Evolutionary conservation across 2,113 vertebrate genomes (phyloP), one percentile per base, ranked within the genome.

Genomic region (human (Homo sapiens)): DNA sequence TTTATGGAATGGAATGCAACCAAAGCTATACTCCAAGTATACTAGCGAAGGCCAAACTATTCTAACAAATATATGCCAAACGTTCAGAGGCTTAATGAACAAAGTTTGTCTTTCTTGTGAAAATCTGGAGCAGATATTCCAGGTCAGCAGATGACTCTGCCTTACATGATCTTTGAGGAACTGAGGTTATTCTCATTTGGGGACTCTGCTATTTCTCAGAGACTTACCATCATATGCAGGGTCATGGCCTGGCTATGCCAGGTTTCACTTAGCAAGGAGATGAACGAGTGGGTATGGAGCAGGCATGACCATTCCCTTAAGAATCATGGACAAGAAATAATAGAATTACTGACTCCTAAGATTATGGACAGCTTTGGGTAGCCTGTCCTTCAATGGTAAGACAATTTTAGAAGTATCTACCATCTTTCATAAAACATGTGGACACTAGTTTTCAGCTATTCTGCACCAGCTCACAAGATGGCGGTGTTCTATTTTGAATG

Each of bases 391-490:
- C 22, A 50, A 23, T 5, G 2, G 55, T 61, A 30, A 59, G 9
- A 70, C 84, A 59, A 25, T 73, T 94, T 87, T 22, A 73, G 43
- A 92, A 80, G 64, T 86, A 48, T 50, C 40, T 75, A 20, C 72
- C 11, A 68, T 68, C 73, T n/a, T 18, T 75, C 18, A 12, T 75
- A 90, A 90, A 70, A 50, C 18, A 78, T 5, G 2, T 38, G 32
- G 18, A 22, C 66, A 27, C 20, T 66, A 40, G 13, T 82, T 84
- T 90, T 61, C 50, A 76, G 68, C 43, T 76, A 16, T 95, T 95
- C 96, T 88, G 38, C 76, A 27, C 22, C 22, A 40, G 32, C 87
- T 88, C 95, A 96, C 95, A 96, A 98, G 97, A 95, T 95, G 97
- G 83, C 90, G 80, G 75, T 88, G 88, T 81, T 93, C 66, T 57